Base-by-base conservation (phyloP, 2,888 invertebrate species). In the Brenthis ino region DNA sequence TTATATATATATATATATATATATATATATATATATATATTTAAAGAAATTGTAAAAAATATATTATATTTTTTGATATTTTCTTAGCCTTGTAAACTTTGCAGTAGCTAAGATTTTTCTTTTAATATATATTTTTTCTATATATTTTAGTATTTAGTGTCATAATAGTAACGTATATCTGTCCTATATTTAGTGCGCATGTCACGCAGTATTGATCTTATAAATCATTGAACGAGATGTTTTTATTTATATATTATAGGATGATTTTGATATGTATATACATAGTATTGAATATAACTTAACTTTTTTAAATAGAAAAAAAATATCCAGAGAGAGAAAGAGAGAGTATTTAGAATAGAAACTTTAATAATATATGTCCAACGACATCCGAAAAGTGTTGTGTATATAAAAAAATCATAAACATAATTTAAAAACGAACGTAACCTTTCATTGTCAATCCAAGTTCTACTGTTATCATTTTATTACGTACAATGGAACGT, bases 141-240 rank as follows among this genome's bases (percentile, higher is more conserved):
- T 11, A 16, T 56, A 67, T 43, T 64, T 28, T 37, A 54, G 58
- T 63, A 63, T 65, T 66, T 72, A 28, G 64, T 70, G 69, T 72
- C 74, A 72, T 66, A 72, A 73, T 65, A 73, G 65, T 70, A 71
- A 69, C 72, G 70, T 72, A 74, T 68, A 72, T 67, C 60, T 92
- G 92, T 80, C 93, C 92, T 91, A 93, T 79, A 87, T 93, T 86
- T 86, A 78, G 75, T 91, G 90, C 93, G 93, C 93, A 93, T 92
- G 93, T 85, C 88, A 79, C 82, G 78, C 74, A 72, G 77, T 93
- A 93, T 93, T 91, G 92, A 93, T 93, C 85, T 78, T 76, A 57
- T 74, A 70, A 76, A 79, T 75, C 78, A 75, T 77, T 77, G 77
- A 75, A 79, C 77, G 81, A 81, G 63, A 67, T 80, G 80, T 82